Percentiles rank a stretch among this genome's conserved stretches.
Conservation (phyloP, 1,140 invertebrate species). For the Mactra quadrangularis region DNA sequence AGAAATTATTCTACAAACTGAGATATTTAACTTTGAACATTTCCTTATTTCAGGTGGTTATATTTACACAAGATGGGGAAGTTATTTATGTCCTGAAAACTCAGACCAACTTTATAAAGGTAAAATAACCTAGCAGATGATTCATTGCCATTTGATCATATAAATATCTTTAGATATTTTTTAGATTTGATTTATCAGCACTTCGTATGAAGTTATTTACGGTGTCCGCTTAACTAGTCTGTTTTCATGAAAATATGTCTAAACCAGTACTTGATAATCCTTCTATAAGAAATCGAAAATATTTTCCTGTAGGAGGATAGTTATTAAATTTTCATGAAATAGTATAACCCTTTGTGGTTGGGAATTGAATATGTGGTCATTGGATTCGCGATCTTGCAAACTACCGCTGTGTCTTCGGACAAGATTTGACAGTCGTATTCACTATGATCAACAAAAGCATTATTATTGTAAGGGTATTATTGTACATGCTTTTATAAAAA, state of each 20-base stretch:
- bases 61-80: constrained; percentile 20
- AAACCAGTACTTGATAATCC: not conserved
- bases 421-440: no score
- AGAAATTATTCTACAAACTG: no score
- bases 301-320: not conserved
- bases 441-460: no score
- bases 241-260: not conserved
- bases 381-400: no score
- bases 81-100: not conserved
- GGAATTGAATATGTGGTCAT: no score
- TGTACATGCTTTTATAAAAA: no score
- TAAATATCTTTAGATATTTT: not conserved
- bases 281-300: no score
- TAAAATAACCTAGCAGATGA: not conserved
- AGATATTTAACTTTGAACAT: no score
- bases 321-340: no score
- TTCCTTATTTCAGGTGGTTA: constrained; percentile 5
- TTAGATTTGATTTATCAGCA: not conserved
- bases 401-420: no score
- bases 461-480: no score
- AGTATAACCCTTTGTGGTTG: no score
- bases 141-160: not conserved
- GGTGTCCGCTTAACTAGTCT: not conserved
- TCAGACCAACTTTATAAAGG: constrained; percentile 11
- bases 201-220: not conserved